Evolutionary conservation across 2,888 invertebrate genomes (phyloP).

Genomic region (Andrena minutula): DNA sequence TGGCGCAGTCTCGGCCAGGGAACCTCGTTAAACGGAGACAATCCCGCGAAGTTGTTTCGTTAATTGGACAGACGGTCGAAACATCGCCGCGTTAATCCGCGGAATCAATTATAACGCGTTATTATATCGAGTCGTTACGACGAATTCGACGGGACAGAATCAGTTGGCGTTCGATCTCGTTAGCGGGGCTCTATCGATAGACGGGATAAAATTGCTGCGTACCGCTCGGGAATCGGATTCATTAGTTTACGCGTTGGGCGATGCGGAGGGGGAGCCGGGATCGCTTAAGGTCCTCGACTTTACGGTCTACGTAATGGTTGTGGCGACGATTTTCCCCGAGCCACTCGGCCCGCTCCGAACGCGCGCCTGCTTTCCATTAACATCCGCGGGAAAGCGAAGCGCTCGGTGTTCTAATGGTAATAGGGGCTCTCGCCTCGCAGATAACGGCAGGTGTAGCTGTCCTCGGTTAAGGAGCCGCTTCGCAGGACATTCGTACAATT

Average conservation of each 20-base stretch:
- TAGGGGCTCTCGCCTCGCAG: constrained; percentile 52
- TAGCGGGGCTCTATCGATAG: neutral
- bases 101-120: constrained; percentile 46
- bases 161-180: constrained; percentile 4
- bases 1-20: neutral
- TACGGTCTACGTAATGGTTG: constrained; percentile 58
- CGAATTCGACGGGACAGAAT: neutral
- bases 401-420: constrained; percentile 62
- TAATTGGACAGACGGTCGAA: constrained; percentile 43
- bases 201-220: neutral
- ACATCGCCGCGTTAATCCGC: constrained; percentile 31
- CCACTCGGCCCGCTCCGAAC: constrained; percentile 51
- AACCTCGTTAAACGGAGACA: constrained; percentile 52
- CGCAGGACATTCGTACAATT: constrained; percentile 39
- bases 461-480: constrained; percentile 40
- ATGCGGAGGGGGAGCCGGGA: constrained; percentile 5
- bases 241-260: constrained; percentile 25
- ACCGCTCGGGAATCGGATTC: neutral
- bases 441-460: constrained; percentile 65
- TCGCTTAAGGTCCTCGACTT: constrained; percentile 50
- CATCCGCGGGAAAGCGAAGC: constrained; percentile 59
- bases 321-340: constrained; percentile 56
- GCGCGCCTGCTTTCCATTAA: constrained; percentile 69
- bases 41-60: constrained; percentile 43
- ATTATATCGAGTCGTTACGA: constrained; percentile 20